Evolutionary conservation across 2,888 invertebrate genomes (phyloP).

Genomic region (Epirrita christyi): DNA sequence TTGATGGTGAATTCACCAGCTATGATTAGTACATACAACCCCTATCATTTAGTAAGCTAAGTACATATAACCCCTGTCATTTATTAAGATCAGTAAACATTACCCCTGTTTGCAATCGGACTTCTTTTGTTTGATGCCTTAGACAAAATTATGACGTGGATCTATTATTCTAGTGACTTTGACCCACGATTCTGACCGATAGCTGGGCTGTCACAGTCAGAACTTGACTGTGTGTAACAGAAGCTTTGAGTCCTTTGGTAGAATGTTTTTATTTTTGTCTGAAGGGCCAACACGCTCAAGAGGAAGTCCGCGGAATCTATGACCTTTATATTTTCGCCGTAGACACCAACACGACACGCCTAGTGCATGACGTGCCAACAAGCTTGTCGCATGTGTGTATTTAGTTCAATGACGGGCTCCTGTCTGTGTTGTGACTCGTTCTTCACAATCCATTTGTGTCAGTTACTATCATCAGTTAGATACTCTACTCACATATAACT

Average conservation of each 20-base stretch:
- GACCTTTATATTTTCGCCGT: constrained; percentile 88
- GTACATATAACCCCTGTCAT: too few relatives aligned
- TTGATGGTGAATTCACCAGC: too few relatives aligned
- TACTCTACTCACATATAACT: too few relatives aligned
- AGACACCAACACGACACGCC: constrained; percentile 75
- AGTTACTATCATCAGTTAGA: not conserved
- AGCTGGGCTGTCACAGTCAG: too few relatives aligned
- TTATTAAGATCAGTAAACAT: too few relatives aligned
- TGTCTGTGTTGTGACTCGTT: constrained; percentile 14
- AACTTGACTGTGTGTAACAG: constrained; percentile 31
- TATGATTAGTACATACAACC: too few relatives aligned
- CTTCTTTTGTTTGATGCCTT: too few relatives aligned
- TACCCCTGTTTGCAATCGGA: too few relatives aligned
- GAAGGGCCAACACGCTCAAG: constrained; percentile 90
- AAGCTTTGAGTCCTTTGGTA: not conserved
- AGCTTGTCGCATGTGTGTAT: constrained; percentile 88
- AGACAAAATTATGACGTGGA: too few relatives aligned
- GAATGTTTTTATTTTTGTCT: constrained; percentile 26
- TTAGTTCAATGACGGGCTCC: constrained; percentile 48
- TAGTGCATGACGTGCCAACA: constrained; percentile 86
- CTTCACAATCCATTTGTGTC: constrained; percentile 17
- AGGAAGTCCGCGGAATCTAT: constrained; percentile 92
- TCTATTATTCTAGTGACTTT: too few relatives aligned
- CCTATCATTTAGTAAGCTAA: too few relatives aligned
- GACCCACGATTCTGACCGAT: too few relatives aligned